Conservation (phyloP, 2,888 invertebrate genomes). For the Athalia rosae region DNA sequence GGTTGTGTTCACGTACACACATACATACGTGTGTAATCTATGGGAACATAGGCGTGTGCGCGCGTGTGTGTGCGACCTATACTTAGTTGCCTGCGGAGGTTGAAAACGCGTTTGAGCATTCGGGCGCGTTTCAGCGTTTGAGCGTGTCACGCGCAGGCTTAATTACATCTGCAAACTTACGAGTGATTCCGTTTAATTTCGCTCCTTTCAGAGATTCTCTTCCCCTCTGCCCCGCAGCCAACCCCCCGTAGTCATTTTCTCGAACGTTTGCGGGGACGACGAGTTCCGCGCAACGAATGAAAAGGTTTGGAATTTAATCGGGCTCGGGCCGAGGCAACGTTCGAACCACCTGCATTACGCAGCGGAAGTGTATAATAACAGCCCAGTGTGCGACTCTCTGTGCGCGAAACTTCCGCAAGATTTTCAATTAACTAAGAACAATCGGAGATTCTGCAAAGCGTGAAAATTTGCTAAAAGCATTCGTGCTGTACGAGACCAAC, state of each 20-base stretch:
- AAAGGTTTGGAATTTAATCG: conserved; percentile 33
- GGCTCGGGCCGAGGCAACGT: neutral
- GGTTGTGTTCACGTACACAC: neutral
- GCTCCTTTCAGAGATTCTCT: conserved; percentile 30
- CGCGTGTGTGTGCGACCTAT: no score
- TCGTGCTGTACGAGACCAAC: no score
- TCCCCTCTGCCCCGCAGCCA: neutral
- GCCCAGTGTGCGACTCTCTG: conserved; percentile 1
- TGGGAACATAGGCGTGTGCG: no score
- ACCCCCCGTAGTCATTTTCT: neutral
- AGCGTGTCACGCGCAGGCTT: conserved; percentile 34
- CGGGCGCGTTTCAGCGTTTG: conserved; percentile 8
- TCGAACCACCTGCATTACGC: neutral
- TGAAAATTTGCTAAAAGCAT: no score
- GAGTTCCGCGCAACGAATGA: conserved; percentile 15
- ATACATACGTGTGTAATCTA: neutral
- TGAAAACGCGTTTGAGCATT: neutral
- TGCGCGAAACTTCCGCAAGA: conserved; percentile 17
- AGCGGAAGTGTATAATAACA: neutral
- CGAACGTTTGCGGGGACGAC: neutral
- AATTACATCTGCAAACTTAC: conserved; percentile 39
- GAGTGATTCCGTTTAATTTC: conserved; percentile 39
- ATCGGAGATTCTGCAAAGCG: neutral
- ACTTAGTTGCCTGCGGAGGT: neutral
- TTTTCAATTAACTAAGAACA: conserved; percentile 32